Conservation (phyloP, 2,113 vertebrate species). For the Chionodraco myersi region DNA sequence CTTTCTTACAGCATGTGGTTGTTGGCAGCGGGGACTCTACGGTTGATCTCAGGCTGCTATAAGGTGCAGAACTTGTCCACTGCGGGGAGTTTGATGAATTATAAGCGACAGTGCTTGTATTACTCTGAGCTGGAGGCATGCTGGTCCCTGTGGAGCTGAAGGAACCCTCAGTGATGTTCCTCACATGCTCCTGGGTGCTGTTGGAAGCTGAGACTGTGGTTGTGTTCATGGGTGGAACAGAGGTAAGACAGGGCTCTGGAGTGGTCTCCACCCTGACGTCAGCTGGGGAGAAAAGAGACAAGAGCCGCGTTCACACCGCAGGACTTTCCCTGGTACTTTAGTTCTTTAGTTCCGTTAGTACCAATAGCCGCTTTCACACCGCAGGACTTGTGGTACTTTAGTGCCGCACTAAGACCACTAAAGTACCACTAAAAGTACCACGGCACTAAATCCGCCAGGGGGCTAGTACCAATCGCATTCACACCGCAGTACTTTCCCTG, state of each 20-base stretch:
- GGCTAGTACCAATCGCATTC: too few relatives aligned
- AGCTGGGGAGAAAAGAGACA: conserved; percentile 36
- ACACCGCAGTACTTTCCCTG: too few relatives aligned
- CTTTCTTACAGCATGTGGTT: conserved; percentile 58
- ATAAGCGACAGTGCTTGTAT: conserved; percentile 20
- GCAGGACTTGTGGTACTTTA: too few relatives aligned
- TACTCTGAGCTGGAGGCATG: conserved; percentile 27
- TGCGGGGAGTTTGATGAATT: conserved; percentile 18
- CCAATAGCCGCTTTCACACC: too few relatives aligned
- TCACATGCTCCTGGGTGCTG: conserved; percentile 12
- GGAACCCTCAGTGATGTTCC: background rate
- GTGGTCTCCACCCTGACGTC: background rate
- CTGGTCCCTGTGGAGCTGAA: conserved; percentile 25
- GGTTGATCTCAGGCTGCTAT: conserved; percentile 17
- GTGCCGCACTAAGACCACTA: too few relatives aligned
- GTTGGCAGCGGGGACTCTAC: conserved; percentile 2
- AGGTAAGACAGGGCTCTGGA: background rate
- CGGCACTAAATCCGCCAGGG: too few relatives aligned
- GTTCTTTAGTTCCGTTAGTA: too few relatives aligned
- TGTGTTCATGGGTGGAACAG: conserved; percentile 18
- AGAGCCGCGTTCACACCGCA: too few relatives aligned
- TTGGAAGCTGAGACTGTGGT: background rate
- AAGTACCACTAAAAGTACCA: too few relatives aligned
- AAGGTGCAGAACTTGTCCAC: conserved; percentile 24
- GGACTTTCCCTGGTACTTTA: too few relatives aligned